phyloP scores from a whole-genome alignment of 2,888 invertebrate species.

The Crossocerus cetratus region DNA sequence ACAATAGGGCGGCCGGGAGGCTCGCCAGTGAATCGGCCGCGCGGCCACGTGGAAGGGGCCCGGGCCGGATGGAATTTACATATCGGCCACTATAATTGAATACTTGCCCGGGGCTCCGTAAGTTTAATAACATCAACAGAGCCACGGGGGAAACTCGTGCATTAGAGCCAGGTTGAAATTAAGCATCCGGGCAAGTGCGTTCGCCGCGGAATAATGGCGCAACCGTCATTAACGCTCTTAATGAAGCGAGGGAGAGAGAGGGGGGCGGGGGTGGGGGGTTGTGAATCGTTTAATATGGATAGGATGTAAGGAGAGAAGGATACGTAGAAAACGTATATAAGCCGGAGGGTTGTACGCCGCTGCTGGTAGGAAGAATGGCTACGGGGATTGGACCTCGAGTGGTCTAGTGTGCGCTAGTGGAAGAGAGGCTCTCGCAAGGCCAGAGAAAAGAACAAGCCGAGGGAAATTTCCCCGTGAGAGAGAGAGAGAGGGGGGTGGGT shows the following conservation, averaged over 20 bases:
- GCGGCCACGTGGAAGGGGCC: constrained; percentile 9
- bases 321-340: background rate
- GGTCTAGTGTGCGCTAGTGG: constrained; percentile 46
- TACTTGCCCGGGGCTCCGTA: constrained; percentile 30
- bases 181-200: constrained; percentile 23
- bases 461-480: constrained; percentile 30
- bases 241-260: constrained; percentile 55
- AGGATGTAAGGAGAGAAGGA: constrained; percentile 36
- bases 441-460: constrained; percentile 23
- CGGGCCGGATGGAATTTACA: background rate
- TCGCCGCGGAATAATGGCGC: constrained; percentile 40
- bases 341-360: background rate
- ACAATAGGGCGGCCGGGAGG: constrained; percentile 27
- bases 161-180: constrained; percentile 46
- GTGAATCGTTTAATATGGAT: constrained; percentile 66
- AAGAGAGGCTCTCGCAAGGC: constrained; percentile 42
- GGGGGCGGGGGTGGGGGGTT: constrained; percentile 64
- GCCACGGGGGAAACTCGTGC: no score
- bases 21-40: constrained; percentile 42
- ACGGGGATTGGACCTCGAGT: constrained; percentile 34
- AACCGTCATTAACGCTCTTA: constrained; percentile 68
- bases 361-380: background rate
- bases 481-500: no score
- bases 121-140: constrained; percentile 51
- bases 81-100: constrained; percentile 49